phyloP scores from a whole-genome alignment of 35 echinoderm and acorn worm species.

The Stichopus chloronotus region DNA sequence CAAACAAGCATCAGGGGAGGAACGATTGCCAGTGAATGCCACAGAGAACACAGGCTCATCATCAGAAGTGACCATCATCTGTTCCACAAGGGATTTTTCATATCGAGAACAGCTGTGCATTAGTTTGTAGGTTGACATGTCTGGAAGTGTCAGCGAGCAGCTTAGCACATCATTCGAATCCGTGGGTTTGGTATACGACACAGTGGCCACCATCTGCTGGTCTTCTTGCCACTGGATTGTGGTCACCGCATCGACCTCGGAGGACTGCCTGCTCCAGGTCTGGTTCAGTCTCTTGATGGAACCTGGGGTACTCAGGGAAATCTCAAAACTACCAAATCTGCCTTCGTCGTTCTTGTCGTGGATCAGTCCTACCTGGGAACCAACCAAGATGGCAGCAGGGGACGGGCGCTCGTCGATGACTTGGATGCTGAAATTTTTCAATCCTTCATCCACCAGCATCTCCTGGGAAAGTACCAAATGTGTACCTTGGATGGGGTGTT shows the following conservation, averaged over 20 bases:
- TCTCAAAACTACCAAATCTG: not conserved
- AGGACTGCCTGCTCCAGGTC: not conserved
- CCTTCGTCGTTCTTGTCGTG: not conserved
- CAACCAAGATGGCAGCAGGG: not conserved
- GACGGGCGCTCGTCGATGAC: not conserved
- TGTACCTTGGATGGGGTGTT: not conserved
- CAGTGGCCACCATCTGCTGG: not conserved
- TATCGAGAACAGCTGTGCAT: not conserved
- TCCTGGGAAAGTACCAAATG: slow-evolving; percentile 8
- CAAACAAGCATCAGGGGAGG: not conserved
- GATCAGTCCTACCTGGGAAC: not conserved
- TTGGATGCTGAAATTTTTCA: not conserved
- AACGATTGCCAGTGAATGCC: not conserved
- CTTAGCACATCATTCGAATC: not conserved
- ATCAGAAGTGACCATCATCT: not conserved
- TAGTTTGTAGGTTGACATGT: not conserved
- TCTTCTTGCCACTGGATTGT: not conserved
- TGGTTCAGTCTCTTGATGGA: slow-evolving; percentile 22
- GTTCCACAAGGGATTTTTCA: not conserved
- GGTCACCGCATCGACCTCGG: not conserved
- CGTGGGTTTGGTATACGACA: not conserved
- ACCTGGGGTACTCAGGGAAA: not conserved
- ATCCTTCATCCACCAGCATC: not conserved
- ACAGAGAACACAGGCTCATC: not conserved
- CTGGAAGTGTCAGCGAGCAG: not conserved